phyloP scores from a whole-genome alignment of 1,140 invertebrate species.

The Glossosoma conforme region DNA sequence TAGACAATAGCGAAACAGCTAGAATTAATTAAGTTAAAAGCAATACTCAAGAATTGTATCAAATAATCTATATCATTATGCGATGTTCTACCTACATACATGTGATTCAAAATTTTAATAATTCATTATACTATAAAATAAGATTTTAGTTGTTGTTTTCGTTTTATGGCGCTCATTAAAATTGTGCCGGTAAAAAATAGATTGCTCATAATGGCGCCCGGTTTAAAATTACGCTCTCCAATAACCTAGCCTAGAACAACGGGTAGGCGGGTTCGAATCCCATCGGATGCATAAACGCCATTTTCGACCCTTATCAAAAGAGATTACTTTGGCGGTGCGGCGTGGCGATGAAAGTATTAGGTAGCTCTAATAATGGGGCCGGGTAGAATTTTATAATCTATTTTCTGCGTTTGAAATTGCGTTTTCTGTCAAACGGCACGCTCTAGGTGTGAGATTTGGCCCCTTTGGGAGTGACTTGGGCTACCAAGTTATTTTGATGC shows the following conservation, averaged over 20 bases:
- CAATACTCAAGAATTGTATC: no score
- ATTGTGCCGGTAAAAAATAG: no score
- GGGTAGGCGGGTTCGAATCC: slow-evolving; percentile 10
- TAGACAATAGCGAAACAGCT: no score
- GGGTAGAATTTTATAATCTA: slow-evolving; percentile 19
- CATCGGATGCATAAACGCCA: slow-evolving; percentile 19
- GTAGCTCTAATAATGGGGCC: slow-evolving; percentile 25
- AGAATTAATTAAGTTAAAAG: no score
- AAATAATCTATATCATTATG: no score
- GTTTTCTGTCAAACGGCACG: slow-evolving; percentile 1
- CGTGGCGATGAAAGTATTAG: slow-evolving; percentile 31
- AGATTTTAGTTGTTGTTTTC: no score
- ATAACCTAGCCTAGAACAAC: slow-evolving; percentile 21
- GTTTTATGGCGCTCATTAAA: no score
- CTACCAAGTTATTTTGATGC: no score
- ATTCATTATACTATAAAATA: no score
- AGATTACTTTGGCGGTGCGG: slow-evolving; percentile 28
- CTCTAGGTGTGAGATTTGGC: slow-evolving; percentile 4
- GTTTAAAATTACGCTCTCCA: slow-evolving; percentile 14
- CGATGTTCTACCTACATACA: no score
- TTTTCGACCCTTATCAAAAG: slow-evolving; percentile 31
- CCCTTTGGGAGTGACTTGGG: no score
- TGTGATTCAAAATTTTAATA: no score
- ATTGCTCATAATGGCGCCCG: neutral
- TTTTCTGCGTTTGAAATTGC: slow-evolving; percentile 12